These are phyloP conservation scores for Bombus pyrosoma DNA, from an alignment of 1,140 invertebrate genomes.

Conservation along the genomic window DNA sequence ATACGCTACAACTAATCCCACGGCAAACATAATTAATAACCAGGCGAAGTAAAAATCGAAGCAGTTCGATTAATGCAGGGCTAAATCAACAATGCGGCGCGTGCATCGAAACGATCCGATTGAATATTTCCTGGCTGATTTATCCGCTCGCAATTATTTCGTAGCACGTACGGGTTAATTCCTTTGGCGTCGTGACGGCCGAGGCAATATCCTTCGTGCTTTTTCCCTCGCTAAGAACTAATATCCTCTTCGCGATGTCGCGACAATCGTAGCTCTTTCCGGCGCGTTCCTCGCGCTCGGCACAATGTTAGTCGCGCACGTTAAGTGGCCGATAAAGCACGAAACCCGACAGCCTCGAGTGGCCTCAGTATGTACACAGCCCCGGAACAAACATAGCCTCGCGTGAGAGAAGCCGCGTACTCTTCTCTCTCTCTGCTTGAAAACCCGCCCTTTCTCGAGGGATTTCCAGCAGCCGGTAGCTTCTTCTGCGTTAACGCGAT, in stretches of 20 bases:
- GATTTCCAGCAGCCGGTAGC: not conserved
- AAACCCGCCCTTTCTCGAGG: conserved; percentile 15
- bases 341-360: conserved; percentile 38
- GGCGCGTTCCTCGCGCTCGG: conserved; percentile 15
- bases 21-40: too few species aligned
- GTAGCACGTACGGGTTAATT: conserved; percentile 36
- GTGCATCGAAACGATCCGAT: not conserved
- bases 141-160: conserved; percentile 30
- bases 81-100: too few species aligned
- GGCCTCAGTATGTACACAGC: conserved; percentile 12
- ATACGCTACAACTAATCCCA: too few species aligned
- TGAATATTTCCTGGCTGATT: conserved; percentile 1
- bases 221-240: conserved; percentile 1
- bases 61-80: not conserved
- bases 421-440: not conserved
- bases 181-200: not conserved
- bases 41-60: not conserved
- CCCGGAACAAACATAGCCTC: not conserved
- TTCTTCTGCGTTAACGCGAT: conserved; percentile 22
- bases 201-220: conserved; percentile 1
- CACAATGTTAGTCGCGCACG: conserved; percentile 12
- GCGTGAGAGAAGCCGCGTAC: not conserved
- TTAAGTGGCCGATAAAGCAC: conserved; percentile 55
- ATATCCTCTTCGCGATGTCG: conserved; percentile 1
- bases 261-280: conserved; percentile 25